Evolutionary conservation across 2,888 invertebrate species (phyloP), one percentile per base, ranked within the genome.

Genomic region (Tetramorium bicarinatum): DNA sequence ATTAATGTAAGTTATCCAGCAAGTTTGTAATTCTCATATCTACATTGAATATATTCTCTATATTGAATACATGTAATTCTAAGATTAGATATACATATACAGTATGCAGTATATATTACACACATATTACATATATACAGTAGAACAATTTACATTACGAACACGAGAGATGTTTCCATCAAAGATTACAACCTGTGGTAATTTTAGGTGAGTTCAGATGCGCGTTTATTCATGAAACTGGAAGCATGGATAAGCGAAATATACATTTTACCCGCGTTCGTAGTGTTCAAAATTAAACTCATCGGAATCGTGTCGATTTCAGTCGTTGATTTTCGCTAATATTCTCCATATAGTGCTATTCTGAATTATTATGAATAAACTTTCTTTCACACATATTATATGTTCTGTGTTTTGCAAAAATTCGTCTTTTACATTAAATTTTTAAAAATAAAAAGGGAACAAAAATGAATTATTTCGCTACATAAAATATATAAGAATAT

Each of bases 161-260:
- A 49, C 21, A 75, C n/a, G 18, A 62, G 15, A 9, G 13, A 64
- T 49, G 18, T 64, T 76, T 64, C 34, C 21, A 61, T 74, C 21
- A 38, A 47, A 76, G 64, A 75, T 75, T 64, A 76, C 21, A 76
- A 75, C 21, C 38, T 71, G 13, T 13, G n/a, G 38, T 54, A 41
- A 54, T 54, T 38, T 64, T 7, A 34, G 34, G 47, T 34, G 62
- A 21, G 11, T 29, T 75, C 0, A 29, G 6, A 49, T 64, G 11
- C 15, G 21, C 9, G 34, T 64, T 64, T 75, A 47, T 75, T 49
- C 64, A 25, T 15, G 41, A 74, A 72, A 56, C 41, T 56, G 18
- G 56, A 56, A 61, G 18, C 29, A n/a, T 9, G 2, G 2, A 44
- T 59, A 25, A 25, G 9, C 11, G 15, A n/a, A 76, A 21, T 47